Conservation (phyloP, 1,140 invertebrate genomes). For the Drosophila sproati region DNA sequence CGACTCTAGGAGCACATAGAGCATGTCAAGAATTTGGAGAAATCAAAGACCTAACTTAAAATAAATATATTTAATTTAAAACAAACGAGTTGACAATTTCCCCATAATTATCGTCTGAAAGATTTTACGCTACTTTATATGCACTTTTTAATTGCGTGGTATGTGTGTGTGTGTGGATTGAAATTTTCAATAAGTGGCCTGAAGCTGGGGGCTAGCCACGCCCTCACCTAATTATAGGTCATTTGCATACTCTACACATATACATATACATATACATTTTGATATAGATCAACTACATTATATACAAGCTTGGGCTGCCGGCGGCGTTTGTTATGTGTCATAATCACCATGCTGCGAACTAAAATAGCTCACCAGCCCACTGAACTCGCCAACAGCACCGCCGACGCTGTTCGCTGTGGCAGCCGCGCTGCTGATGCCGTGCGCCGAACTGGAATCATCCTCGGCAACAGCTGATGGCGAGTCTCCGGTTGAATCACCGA, state of each 20-base stretch:
- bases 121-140: slow-evolving; percentile 33
- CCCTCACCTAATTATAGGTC: slow-evolving; percentile 7
- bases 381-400: slow-evolving; percentile 87
- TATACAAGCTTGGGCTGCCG: slow-evolving; percentile 55
- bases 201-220: slow-evolving; percentile 38
- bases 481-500: slow-evolving; percentile 46
- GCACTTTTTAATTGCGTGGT: slow-evolving; percentile 49
- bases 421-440: slow-evolving; percentile 45
- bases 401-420: slow-evolving; percentile 31
- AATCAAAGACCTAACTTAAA: slow-evolving; percentile 31
- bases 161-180: slow-evolving; percentile 22
- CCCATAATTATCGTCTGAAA: not conserved
- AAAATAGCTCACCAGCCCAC: slow-evolving; percentile 93
- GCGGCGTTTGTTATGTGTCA: slow-evolving; percentile 83
- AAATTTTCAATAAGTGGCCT: slow-evolving; percentile 67
- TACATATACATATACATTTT: slow-evolving; percentile 27
- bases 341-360: slow-evolving; percentile 90
- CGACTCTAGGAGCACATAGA: slow-evolving; percentile 51
- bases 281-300: slow-evolving; percentile 49
- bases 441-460: slow-evolving; percentile 75
- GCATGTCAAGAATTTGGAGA: slow-evolving; percentile 32
- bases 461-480: slow-evolving; percentile 56
- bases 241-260: slow-evolving; percentile 38
- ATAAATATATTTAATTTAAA: slow-evolving; percentile 41
- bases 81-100: slow-evolving; percentile 14